A percentile compares a stretch with the other conserved stretches of the same genome.
phyloP scores from a whole-genome alignment of 2,797 vertebrate genomes.

The Rhadinocentrus ornatus region DNA sequence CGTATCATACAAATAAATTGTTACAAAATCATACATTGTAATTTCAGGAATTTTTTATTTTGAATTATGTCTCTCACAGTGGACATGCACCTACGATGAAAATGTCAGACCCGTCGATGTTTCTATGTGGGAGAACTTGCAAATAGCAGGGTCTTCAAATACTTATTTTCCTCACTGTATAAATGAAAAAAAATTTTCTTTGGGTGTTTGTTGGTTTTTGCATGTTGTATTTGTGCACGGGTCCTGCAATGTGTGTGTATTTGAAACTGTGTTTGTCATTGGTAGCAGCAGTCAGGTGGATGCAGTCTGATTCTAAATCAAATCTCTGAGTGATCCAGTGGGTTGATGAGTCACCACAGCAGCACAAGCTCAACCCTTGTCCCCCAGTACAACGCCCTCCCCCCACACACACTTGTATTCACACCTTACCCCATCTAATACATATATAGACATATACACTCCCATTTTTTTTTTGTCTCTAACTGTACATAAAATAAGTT shows the following conservation, averaged over 20 bases:
- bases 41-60: no score
- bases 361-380: slow-evolving; percentile 47
- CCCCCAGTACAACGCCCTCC: slow-evolving; percentile 32
- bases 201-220: no score
- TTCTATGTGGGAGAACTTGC: no score
- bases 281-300: slow-evolving; percentile 57
- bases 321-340: slow-evolving; percentile 69
- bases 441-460: neutral
- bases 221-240: slow-evolving; percentile 7
- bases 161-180: no score
- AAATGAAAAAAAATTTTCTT: no score
- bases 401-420: no score
- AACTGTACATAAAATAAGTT: slow-evolving; percentile 17
- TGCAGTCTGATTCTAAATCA: slow-evolving; percentile 68
- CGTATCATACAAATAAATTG: no score
- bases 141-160: no score
- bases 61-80: no score
- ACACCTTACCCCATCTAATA: neutral
- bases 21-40: no score
- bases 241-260: slow-evolving; percentile 1
- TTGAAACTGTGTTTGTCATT: slow-evolving; percentile 1
- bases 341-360: slow-evolving; percentile 73
- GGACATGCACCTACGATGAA: no score
- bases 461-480: slow-evolving; percentile 33
- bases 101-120: no score